Conservation (phyloP, 2,113 vertebrate species). For the Chelonoidis abingdonii region DNA sequence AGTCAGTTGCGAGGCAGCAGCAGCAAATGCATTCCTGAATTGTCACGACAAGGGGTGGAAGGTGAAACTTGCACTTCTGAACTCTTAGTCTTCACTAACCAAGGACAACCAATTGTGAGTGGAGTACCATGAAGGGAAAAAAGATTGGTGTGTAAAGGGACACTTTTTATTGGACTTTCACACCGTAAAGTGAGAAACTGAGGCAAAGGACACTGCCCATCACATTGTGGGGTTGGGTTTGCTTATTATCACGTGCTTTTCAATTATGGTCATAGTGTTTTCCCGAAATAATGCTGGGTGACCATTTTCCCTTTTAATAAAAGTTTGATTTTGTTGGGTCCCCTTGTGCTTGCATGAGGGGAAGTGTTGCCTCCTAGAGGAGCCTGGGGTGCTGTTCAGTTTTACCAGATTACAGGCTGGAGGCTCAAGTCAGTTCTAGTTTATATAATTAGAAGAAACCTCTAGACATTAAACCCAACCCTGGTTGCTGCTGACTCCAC, state of each 20-base stretch:
- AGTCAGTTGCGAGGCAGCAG: too few species aligned
- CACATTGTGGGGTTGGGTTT: not conserved
- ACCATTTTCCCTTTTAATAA: not conserved
- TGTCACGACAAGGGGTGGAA: too few species aligned
- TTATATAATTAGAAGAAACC: not conserved
- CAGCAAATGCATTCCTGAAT: too few species aligned
- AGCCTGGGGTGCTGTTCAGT: too few species aligned
- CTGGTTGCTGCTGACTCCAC: not conserved
- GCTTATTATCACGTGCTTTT: not conserved
- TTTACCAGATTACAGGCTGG: not conserved
- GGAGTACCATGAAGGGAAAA: not conserved
- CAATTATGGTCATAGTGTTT: not conserved
- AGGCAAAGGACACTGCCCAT: not conserved
- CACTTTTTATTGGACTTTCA: not conserved
- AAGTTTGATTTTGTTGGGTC: not conserved
- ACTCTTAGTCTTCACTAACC: too few species aligned
- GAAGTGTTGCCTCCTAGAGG: not conserved
- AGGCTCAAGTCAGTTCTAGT: not conserved
- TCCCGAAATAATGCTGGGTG: not conserved
- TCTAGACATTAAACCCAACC: too few species aligned
- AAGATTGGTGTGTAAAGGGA: not conserved
- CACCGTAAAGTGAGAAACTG: not conserved
- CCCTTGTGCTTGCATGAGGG: too few species aligned
- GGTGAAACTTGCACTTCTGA: too few species aligned
- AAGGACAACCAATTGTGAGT: too few species aligned